Conservation (phyloP, 2,797 vertebrate species). For the Phataginus tricuspis region DNA sequence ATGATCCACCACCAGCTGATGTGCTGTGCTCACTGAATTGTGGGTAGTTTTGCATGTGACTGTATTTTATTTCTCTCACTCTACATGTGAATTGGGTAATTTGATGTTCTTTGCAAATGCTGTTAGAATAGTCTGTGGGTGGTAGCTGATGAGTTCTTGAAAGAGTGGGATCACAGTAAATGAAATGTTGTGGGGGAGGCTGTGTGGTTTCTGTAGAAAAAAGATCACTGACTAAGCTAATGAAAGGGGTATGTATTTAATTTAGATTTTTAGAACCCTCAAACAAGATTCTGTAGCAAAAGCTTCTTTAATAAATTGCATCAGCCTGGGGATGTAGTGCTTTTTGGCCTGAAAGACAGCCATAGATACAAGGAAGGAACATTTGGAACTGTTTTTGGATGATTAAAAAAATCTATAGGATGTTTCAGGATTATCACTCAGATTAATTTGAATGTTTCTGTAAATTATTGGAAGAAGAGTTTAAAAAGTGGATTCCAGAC, state of each 20-base stretch:
- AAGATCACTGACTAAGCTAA: conserved; percentile 58
- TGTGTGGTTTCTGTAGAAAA: conserved; percentile 22
- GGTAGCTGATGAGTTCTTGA: conserved; percentile 65
- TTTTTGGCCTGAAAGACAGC: neutral
- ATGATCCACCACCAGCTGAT: neutral
- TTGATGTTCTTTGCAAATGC: conserved; percentile 52
- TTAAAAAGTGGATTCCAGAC: neutral
- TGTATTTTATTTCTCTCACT: conserved; percentile 61
- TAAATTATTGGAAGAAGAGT: neutral
- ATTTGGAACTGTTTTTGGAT: neutral
- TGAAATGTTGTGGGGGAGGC: conserved; percentile 40
- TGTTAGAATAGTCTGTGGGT: conserved; percentile 64
- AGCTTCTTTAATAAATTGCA: neutral
- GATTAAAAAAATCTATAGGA: neutral
- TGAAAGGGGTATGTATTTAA: neutral
- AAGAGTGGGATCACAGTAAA: conserved; percentile 59
- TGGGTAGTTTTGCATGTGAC: conserved; percentile 50
- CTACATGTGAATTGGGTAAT: conserved; percentile 59
- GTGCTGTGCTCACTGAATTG: neutral
- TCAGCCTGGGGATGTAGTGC: neutral
- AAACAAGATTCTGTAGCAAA: neutral
- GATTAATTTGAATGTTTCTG: neutral
- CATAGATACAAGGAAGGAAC: neutral
- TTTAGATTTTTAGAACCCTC: conserved; percentile 27
- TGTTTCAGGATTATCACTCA: neutral